Base-by-base conservation (phyloP, 2,888 invertebrate genomes). In the Magallana nippona region DNA sequence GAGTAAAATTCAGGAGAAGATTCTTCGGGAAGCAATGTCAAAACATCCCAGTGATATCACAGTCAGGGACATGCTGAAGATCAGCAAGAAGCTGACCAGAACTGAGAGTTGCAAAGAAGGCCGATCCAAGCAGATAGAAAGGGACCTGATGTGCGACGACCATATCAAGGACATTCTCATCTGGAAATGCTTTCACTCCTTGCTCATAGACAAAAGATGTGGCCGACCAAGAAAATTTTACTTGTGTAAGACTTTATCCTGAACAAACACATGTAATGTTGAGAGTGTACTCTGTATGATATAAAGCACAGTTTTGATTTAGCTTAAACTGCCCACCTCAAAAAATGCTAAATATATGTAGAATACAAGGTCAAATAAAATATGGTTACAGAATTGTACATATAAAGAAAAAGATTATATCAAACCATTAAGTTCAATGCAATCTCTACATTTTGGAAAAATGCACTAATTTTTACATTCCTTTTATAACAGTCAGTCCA, bases 211-310 rank as follows among this genome's bases (percentile, higher is more conserved):
- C 44, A 82, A 62, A 22, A 56, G 77, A 22, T 27, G 27, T 27
- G 85, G 85, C 13, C 27, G 85, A 13, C 83, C 83, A 10, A 86
- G 62, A 56, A 86, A 86, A 78, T 84, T 78, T 55, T 78, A 82
- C 55, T 62, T 86, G 2, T 86, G 85, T 86, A 78, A 80, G 85
- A 84, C 27, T 15, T 58, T 10, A 17, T 44, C 44, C 44, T 44
- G 44, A 44, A 44, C 0, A 44, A 8, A 44, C 5, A 44, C 3
- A 44, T 44, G 44, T 44, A 44, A 44, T 44, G 8, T 44, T 44
- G 44, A 44, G 44, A 8, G 44, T 44, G 44, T 44, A 44, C 5
- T 5, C 44, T 44, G 44, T 44, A 5, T 44, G 44, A 44, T 44
- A 44, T 44, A 44, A 5, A 44, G 8, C 8, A 8, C 44, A 44